phyloP scores from a whole-genome alignment of 2,113 vertebrate species.

The Theristicus caerulescens region DNA sequence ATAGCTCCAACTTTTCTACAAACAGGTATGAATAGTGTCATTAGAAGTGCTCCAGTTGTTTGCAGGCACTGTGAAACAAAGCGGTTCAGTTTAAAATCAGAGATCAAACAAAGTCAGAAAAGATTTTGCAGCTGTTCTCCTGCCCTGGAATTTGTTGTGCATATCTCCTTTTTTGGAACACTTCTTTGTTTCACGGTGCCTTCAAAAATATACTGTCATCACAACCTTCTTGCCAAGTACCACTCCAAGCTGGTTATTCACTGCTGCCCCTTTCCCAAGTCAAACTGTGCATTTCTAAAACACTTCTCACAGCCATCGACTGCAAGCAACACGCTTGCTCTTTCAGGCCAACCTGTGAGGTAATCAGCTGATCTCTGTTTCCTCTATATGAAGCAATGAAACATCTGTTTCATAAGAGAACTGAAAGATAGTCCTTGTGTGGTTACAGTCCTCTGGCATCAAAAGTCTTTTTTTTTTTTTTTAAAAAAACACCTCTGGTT shows the following conservation, averaged over 20 bases:
- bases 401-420: neutral
- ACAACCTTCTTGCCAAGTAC: neutral
- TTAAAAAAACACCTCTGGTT: neutral
- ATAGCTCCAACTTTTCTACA: neutral
- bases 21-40: neutral
- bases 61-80: neutral
- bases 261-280: neutral
- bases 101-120: constrained; percentile 21
- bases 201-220: constrained; percentile 14
- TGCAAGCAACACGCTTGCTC: neutral
- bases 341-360: neutral
- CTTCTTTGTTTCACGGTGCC: neutral
- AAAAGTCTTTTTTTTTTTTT: neutral
- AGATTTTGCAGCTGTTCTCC: constrained; percentile 35
- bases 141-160: constrained; percentile 24
- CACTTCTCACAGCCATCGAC: neutral
- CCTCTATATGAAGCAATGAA: neutral
- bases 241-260: neutral
- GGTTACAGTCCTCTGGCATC: neutral
- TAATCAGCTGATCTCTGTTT: neutral
- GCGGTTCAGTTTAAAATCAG: neutral
- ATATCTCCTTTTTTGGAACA: constrained; percentile 9
- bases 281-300: neutral
- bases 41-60: neutral
- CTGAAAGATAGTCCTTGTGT: neutral